These are phyloP conservation scores for Teinopalpus imperialis DNA, from an alignment of 2,888 invertebrate genomes.

Conservation along the genomic window DNA sequence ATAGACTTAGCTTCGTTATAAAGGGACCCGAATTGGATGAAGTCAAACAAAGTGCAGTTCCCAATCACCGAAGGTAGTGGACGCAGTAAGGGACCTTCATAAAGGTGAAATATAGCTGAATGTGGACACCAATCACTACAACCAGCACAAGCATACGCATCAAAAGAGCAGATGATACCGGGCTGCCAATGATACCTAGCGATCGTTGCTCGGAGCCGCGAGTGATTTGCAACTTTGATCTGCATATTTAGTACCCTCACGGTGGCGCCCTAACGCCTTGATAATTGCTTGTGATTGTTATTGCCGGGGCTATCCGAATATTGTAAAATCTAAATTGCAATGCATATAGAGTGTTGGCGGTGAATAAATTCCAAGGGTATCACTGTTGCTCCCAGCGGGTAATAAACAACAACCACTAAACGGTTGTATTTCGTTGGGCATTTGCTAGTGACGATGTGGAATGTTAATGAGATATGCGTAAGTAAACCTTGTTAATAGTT, in stretches of 20 bases:
- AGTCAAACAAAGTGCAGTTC: no score
- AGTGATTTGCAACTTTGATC: conserved; percentile 29
- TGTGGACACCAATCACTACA: no score
- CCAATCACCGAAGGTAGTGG: no score
- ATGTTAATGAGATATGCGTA: conserved; percentile 9
- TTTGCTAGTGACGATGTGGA: conserved; percentile 1
- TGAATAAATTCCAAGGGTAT: conserved; percentile 43
- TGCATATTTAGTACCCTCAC: conserved; percentile 36
- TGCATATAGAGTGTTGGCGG: conserved; percentile 48
- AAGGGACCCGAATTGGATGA: no score
- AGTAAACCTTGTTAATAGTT: no score
- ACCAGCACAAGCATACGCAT: no score
- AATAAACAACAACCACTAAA: conserved; percentile 31
- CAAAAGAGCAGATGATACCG: no score
- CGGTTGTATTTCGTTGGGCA: conserved; percentile 20
- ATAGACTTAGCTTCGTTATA: no score
- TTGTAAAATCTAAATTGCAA: conserved; percentile 52
- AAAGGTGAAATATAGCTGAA: no score
- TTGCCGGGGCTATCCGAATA: conserved; percentile 51
- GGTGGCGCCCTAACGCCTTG: conserved; percentile 37
- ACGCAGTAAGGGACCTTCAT: no score
- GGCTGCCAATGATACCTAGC: no score
- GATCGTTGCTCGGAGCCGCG: conserved; percentile 3
- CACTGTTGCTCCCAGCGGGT: conserved; percentile 33
- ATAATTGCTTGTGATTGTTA: conserved; percentile 56